Base-by-base conservation (phyloP, 1,140 invertebrate species). In the Trachymyrmex septentrionalis region DNA sequence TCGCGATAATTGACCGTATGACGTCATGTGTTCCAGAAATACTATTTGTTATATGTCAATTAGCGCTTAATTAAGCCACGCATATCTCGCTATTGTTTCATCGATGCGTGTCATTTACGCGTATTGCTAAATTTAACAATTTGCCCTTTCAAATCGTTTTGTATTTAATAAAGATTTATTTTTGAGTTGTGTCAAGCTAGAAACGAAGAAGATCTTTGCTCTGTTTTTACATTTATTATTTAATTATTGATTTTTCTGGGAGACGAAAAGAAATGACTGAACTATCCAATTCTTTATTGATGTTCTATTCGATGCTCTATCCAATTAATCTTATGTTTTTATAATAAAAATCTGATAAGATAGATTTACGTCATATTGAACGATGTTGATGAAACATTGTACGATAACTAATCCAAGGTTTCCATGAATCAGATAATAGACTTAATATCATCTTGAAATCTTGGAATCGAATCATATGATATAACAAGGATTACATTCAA, bases 31-130 rank as follows among this genome's bases (percentile, higher is more conserved):
- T 48, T 30, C 14, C 71, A 86, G 82, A 86, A 84, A 88, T 78
- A 38, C 90, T 90, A 80, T 93, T 94, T 92, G 92, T 93, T 92
- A 87, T 92, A 86, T 90, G 77, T 92, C 92, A 93, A 94, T 94
- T 94, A 94, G 76, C 73, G 90, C 75, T 91, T 91, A 94, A 93
- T 93, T 93, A 91, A 86, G 72, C 38, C 59, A 75, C 63, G 80
- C 86, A 67, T 66, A 86, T 85, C 78, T 44, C 72, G 34, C 66
- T 30, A 34, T 78, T 16, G 78, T 88, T 86, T 69, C 72, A 86
- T 85, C 85, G 34, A 81, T 86, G 88, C 90, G 57, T 12, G n/a
- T 82, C 84, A 75, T 87, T 91, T 76, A 71, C 55, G 30, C 24
- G 7, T 67, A 44, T 12, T 50, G 38, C 16, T 55, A 69, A 80